A percentile compares a stretch with the other conserved stretches of the same genome.
Evolutionary conservation across 2,797 vertebrate genomes (phyloP).

Genomic region (Myripristis murdjan): DNA sequence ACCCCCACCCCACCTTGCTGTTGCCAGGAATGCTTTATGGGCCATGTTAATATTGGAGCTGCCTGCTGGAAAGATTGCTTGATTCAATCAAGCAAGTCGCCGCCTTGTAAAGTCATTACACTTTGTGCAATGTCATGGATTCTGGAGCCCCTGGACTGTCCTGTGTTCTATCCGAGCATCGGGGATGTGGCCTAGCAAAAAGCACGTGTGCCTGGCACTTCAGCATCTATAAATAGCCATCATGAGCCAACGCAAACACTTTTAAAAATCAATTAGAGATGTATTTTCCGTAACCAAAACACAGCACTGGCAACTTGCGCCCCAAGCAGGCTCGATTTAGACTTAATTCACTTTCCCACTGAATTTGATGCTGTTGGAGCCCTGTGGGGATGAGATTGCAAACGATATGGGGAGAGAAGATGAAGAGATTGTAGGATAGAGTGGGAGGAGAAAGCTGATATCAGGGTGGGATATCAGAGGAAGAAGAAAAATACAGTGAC

Average conservation of each 20-base stretch:
- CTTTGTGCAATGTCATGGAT: conserved; percentile 83
- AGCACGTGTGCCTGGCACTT: conserved; percentile 57
- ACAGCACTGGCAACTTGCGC: conserved; percentile 39
- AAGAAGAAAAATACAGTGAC: conserved; percentile 71
- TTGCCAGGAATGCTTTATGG: conserved; percentile 83
- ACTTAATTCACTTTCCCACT: conserved; percentile 39
- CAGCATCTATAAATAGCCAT: conserved; percentile 77
- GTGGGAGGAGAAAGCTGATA: conserved; percentile 64
- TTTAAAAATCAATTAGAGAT: conserved; percentile 70
- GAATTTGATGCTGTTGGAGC: conserved; percentile 51
- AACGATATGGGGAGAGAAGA: conserved; percentile 54
- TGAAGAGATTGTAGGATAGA: conserved; percentile 50
- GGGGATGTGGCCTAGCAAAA: conserved; percentile 60
- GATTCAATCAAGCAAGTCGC: conserved; percentile 79
- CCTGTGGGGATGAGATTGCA: conserved; percentile 58
- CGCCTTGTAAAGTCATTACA: conserved; percentile 81
- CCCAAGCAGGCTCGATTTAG: conserved; percentile 34
- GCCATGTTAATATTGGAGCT: conserved; percentile 78
- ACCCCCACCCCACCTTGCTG: conserved; percentile 41
- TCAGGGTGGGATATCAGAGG: conserved; percentile 68
- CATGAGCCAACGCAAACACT: conserved; percentile 66
- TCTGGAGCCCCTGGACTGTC: conserved; percentile 65
- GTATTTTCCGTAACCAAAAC: conserved; percentile 38
- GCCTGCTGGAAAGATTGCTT: conserved; percentile 70
- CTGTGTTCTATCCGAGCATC: conserved; percentile 43